phyloP scores from a whole-genome alignment of 53 echinoderm and acorn worm species.

The Actinopyga echinites region DNA sequence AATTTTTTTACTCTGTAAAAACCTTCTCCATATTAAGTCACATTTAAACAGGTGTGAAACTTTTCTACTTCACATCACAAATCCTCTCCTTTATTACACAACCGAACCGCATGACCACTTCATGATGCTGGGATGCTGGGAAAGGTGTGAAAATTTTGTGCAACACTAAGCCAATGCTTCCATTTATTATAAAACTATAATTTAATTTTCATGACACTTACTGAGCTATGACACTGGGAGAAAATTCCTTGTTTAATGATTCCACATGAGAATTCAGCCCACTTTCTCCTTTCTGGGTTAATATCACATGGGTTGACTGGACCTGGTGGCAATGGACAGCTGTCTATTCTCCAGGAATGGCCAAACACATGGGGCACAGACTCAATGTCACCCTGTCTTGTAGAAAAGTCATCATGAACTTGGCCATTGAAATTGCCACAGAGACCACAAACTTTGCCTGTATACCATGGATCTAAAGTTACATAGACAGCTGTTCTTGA shows the following conservation, averaged over 20 bases:
- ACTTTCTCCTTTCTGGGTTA: slow-evolving; percentile 54
- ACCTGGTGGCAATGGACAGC: slow-evolving; percentile 52
- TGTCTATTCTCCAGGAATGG: slow-evolving; percentile 62
- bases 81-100: no score
- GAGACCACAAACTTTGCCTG: slow-evolving; percentile 68
- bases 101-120: no score
- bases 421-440: slow-evolving; percentile 82
- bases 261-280: slow-evolving; percentile 74
- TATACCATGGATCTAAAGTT: slow-evolving; percentile 39
- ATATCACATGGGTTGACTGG: slow-evolving; percentile 49
- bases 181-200: background rate
- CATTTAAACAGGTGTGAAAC: no score
- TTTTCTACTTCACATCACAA: no score
- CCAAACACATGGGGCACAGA: slow-evolving; percentile 48
- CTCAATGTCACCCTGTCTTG: slow-evolving; percentile 62
- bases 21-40: no score
- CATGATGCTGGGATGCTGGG: no score
- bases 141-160: no score
- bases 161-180: no score
- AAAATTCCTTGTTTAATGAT: slow-evolving; percentile 73
- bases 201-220: slow-evolving; percentile 31
- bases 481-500: slow-evolving; percentile 62
- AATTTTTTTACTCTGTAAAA: no score
- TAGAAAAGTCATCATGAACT: slow-evolving; percentile 63
- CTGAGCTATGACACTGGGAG: slow-evolving; percentile 67